A percentile compares a stretch with the other conserved stretches of the same genome.
These are phyloP conservation scores for Tetragonula carbonaria DNA, from an alignment of 2,888 invertebrate species.

Conservation along the genomic window DNA sequence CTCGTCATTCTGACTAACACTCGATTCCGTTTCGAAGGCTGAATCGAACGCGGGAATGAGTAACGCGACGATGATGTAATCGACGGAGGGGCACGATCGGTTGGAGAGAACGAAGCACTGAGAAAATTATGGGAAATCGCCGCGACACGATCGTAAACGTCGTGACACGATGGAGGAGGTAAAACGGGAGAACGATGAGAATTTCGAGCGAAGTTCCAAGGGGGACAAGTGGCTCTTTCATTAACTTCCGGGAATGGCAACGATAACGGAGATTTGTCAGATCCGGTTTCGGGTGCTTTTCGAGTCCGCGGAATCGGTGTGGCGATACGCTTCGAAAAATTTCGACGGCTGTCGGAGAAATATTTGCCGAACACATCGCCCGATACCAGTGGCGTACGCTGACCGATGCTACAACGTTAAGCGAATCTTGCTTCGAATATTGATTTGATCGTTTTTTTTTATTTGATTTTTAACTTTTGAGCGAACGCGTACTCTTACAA, in stretches of 20 bases:
- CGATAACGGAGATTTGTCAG: constrained; percentile 26
- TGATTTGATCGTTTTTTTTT: no score
- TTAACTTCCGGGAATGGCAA: constrained; percentile 2
- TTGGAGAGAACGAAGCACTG: background rate
- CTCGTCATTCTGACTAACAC: background rate
- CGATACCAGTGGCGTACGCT: constrained; percentile 31
- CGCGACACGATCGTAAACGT: background rate
- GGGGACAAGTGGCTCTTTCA: constrained; percentile 24
- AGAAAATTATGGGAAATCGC: background rate
- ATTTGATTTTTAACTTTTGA: no score
- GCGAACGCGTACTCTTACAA: no score
- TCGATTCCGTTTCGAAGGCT: background rate
- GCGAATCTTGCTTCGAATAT: background rate
- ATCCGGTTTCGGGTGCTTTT: background rate
- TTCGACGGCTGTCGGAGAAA: constrained; percentile 36
- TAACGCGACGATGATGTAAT: background rate
- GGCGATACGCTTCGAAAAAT: constrained; percentile 40
- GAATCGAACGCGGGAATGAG: background rate
- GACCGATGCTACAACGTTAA: constrained; percentile 6
- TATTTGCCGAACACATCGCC: constrained; percentile 42
- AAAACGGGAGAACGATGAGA: no score
- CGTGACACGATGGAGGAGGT: background rate
- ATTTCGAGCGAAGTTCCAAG: background rate
- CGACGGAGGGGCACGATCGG: background rate
- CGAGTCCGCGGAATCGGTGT: constrained; percentile 47